Evolutionary conservation across 1,140 invertebrate species (phyloP), one percentile per base, ranked within the genome.

Genomic region (Anoplophora glabripennis): DNA sequence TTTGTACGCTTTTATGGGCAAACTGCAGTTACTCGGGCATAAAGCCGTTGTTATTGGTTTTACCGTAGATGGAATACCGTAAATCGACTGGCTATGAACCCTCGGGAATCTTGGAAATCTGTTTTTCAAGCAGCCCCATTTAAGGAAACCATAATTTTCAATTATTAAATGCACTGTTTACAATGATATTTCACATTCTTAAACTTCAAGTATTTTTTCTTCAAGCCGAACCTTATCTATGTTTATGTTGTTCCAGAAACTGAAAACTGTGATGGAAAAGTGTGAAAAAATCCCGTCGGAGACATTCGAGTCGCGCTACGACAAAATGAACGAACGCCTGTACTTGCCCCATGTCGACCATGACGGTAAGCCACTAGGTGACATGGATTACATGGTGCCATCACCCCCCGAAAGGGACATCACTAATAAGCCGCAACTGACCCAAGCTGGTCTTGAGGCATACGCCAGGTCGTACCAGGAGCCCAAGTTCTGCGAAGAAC

Each of bases 261-360:
- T 88, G 63, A 88, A 87, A 72, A 87, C 87, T 63, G 86, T 88
- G 57, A 84, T 88, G 84, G 86, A 89, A 74, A 81, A 84, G 62
- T 86, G 85, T 70, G 87, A 88, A 74, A 86, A 87, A 71, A 87
- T 87, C 59, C 81, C 83, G 9, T 79, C 80, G 3, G 85, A 87
- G 66, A 79, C 78, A 59, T 86, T 80, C 75, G 82, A 84, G 66
- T 79, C 80, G 10, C 77, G 80, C 8, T 74, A 69, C 51, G 76
- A 73, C 37, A 75, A 71, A 57, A 74, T 67, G 46, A 77, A 77
- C 48, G 65, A 76, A 51, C 73, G 75, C 59, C 60, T 81, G 17
- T 83, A 78, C 78, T 73, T 81, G 53, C 84, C 85, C 28, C 81
- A 81, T 51, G 80, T 86, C 63, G 85, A 88, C 73, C 81, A 86